Conservation (phyloP, 1,140 invertebrate genomes). For the Macrotrachela quadricornifera region DNA sequence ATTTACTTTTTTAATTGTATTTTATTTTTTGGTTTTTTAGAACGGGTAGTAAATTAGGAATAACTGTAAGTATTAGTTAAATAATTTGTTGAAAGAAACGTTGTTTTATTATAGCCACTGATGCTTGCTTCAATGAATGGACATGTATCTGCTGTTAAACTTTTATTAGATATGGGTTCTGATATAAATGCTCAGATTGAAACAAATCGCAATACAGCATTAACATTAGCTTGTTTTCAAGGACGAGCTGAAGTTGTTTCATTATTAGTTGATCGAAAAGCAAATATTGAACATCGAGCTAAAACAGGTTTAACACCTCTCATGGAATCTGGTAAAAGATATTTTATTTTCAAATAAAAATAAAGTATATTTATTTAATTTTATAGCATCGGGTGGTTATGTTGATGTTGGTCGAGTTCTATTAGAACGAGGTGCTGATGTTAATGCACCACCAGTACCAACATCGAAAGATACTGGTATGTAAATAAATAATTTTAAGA, state of each 20-base stretch:
- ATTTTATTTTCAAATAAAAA: too few species aligned
- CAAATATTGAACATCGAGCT: slow-evolving; percentile 92
- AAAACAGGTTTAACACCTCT: slow-evolving; percentile 93
- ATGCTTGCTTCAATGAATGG: slow-evolving; percentile 99
- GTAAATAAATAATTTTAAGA: neutral
- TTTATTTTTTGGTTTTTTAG: slow-evolving; percentile 6
- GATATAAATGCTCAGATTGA: slow-evolving; percentile 98
- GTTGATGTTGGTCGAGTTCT: slow-evolving; percentile 88
- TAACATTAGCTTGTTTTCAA: slow-evolving; percentile 97
- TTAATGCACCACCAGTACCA: slow-evolving; percentile 90
- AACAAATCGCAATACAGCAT: slow-evolving; percentile 91
- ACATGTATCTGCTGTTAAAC: slow-evolving; percentile 82
- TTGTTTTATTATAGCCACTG: slow-evolving; percentile 46
- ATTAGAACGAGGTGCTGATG: slow-evolving; percentile 85
- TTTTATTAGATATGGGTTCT: slow-evolving; percentile 85
- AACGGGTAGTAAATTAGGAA: slow-evolving; percentile 55
- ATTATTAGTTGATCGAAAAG: slow-evolving; percentile 80
- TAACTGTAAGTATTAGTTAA: slow-evolving; percentile 23
- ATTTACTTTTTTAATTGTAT: too few species aligned
- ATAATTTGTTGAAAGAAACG: too few species aligned
- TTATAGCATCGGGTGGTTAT: slow-evolving; percentile 69
- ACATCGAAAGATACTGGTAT: slow-evolving; percentile 66
- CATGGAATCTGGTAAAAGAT: slow-evolving; percentile 65
- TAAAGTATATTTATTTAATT: too few species aligned
- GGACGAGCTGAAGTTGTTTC: slow-evolving; percentile 92